Base-by-base conservation (phyloP, 2,113 vertebrate genomes). In the Toxotes chatareus region DNA sequence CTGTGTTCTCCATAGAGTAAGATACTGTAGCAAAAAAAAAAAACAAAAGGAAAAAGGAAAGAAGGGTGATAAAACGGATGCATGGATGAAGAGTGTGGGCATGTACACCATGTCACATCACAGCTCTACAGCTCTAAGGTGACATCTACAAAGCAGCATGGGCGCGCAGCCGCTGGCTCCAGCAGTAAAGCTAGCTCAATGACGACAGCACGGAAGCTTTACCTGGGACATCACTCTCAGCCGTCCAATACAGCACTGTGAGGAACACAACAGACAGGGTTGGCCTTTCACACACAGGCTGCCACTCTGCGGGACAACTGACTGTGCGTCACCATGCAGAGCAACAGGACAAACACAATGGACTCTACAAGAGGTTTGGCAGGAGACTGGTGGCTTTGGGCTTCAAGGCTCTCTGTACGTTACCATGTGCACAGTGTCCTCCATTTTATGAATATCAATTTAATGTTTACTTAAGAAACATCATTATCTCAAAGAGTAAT, bases 161-260 rank as follows among this genome's bases (percentile, higher is more conserved):
- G 72, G 90, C 76, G 61, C 85, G 68, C 80, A 86, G 85, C 85
- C 85, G 56, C 69, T 51, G 84, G 84, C 86, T 80, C 74, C 80
- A 71, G 86, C 70, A 38, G 82, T 53, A 67, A 82, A 89, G 87
- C 92, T 77, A 89, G 89, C 85, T 90, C 56, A 47, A 66, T 78
- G 88, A 87, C 63, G 73, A 85, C 73, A 88, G 87, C 73, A 4
- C 42, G 80, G 78, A 80, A 66, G 85, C 53, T 55, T 96, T 96
- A 96, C 95, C 95, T 96, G 95, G 89, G 57, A 93, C 91, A 81
- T 96, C 94, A 91, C 93, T 94, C 90, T 95, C 94, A 80, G 94
- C 95, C 83, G 95, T 94, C 95, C 95, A 95, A 94, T 96, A 95
- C 84, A 96, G 95, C 91, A 96, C 95, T 95, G 95, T 93, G 91